Evolutionary conservation across 2,113 vertebrate genomes (phyloP).

Genomic region (Coracopsis vasa): DNA sequence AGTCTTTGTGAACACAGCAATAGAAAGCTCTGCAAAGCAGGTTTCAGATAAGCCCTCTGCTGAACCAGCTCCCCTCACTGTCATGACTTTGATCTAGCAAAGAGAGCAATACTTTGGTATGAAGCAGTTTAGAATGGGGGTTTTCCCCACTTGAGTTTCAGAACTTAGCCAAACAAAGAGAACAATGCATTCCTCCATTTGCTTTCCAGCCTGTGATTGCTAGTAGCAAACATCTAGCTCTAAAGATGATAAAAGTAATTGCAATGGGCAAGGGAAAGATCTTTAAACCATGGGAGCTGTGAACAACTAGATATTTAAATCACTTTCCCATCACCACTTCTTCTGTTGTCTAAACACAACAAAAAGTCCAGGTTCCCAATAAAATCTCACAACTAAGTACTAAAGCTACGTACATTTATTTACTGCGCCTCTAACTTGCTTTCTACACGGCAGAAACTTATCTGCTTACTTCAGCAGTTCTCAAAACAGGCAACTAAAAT

Average conservation of each 20-base stretch:
- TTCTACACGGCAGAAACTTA: not conserved
- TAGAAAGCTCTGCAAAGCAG: not conserved
- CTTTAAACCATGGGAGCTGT: not conserved
- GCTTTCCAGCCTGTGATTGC: not conserved
- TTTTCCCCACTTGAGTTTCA: not conserved
- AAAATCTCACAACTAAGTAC: not conserved
- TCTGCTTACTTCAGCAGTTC: not conserved
- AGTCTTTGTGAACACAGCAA: fast-evolving
- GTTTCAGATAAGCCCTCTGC: not conserved
- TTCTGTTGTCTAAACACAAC: not conserved
- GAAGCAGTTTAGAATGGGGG: not conserved
- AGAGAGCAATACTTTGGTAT: not conserved
- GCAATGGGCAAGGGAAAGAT: not conserved
- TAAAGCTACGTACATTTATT: not conserved
- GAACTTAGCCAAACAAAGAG: not conserved
- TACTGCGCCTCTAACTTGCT: not conserved
- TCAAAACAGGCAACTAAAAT: not conserved
- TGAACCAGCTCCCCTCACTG: fast-evolving
- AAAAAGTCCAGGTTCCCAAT: not conserved
- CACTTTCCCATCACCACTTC: not conserved
- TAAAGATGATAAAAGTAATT: not conserved
- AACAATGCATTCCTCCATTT: not conserved
- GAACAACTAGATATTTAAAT: not conserved
- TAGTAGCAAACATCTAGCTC: not conserved
- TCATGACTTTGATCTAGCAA: not conserved